Evolutionary conservation across 1,140 invertebrate species (phyloP).

Genomic region (Cherax destructor): DNA sequence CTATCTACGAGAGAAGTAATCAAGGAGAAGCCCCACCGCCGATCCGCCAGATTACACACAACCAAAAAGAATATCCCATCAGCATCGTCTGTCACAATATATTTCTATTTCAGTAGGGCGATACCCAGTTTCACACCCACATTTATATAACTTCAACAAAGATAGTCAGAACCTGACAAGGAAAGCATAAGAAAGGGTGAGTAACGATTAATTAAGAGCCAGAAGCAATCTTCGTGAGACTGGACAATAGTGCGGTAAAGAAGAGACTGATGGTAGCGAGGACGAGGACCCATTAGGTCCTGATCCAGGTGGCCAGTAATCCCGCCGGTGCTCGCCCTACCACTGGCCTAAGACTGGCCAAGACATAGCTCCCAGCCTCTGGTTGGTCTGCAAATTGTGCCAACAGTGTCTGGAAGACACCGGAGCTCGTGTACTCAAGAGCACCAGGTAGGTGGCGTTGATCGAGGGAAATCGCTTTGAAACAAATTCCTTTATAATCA

Average conservation of each 20-base stretch:
- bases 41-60: neutral
- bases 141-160: neutral
- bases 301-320: neutral
- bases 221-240: neutral
- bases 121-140: no score
- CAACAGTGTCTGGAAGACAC: no score
- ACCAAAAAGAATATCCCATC: neutral
- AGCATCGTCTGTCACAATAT: neutral
- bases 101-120: neutral
- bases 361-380: neutral
- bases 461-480: no score
- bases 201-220: neutral
- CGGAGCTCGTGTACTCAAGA: no score
- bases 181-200: neutral
- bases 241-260: neutral
- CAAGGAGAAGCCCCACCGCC: neutral
- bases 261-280: neutral
- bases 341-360: neutral
- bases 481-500: no score
- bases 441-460: no score
- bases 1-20: neutral
- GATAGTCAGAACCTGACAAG: neutral
- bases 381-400: no score
- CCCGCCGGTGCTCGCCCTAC: neutral
- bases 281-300: neutral